Evolutionary conservation across 2,888 invertebrate genomes (phyloP), one percentile per base, ranked within the genome.

Genomic region (Eurytoma californica): DNA sequence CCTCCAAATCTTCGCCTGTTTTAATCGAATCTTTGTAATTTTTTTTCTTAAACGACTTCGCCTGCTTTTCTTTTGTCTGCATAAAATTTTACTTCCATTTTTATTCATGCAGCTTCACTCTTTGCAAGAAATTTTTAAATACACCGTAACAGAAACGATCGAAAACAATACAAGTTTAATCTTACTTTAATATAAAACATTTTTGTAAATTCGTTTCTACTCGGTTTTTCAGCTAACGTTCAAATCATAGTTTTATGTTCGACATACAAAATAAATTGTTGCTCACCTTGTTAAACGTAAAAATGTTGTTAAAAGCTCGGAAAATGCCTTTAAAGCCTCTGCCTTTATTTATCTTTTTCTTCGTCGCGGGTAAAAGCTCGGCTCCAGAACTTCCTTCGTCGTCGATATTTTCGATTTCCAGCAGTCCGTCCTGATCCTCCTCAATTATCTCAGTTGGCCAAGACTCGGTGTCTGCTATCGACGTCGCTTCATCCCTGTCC

Each of bases 381-480:
- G 70, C 69, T 13, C 20, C 49, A 3, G 67, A 75, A 30, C 63
- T 13, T 53, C 20, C 39, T 4, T 28, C 13, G 12, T 55, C 51
- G 30, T 61, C n/a, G 58, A 60, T 84, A 68, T 86, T 84, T 68
- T 85, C 83, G 58, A 75, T 83, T 61, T 68, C 20, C 16, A 61
- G 70, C 28, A 51, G 69, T 30, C 82, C 72, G 9, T 80, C 82
- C 5, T 72, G 51, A 5, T 63, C 68, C 7, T 76, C 65, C 4
- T 28, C 53, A 0, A 84, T 77, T 69, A 84, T 84, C 60, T 86
- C 86, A 9, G 84, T 84, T 2, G 85, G 75, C 77, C 83, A 84
- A 16, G 85, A 87, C 76, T 86, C 87, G n/a, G 85, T 86, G 47
- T 85, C 84, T 16, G 83, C 85, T 65, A 86, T 85, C 13, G 87